Base-by-base conservation (phyloP, 1,140 invertebrate species). In the Uloborus diversus region DNA sequence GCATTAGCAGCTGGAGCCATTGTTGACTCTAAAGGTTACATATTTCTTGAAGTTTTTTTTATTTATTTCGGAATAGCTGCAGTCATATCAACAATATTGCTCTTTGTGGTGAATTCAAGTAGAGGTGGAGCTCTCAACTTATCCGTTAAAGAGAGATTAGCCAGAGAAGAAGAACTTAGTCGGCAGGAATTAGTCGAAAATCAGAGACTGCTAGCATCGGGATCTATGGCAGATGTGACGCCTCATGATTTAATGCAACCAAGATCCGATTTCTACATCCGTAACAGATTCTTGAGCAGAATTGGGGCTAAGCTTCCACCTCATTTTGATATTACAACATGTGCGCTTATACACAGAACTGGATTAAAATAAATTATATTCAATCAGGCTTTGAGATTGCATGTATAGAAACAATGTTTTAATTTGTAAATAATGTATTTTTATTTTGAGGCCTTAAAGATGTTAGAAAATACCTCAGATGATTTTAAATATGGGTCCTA, bases 31-130 rank as follows among this genome's bases (percentile, higher is more conserved):
- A 90, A 90, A 71, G 96, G 97, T 53, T 98, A 98, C 85, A 90
- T 95, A 23, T 92, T 95, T 87, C 87, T 98, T 33, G 96, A 98
- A 90, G 90, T 97, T 57, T 99, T 98, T 87, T 99, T 98, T 89
- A 88, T 98, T 1, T 71, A 69, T 69, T 81, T 83, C 84, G 79
- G 71, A 20, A 51, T 71, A 11, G 32, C 42, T 17, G 59, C 79
- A 28, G 32, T 80, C 11, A 68, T 75, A 30, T 49, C 69, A 1
- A 33, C 70, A n/a, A 32, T 69, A 37, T 20, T 81, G 27, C 53
- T 75, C 5, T 81, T 66, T 33, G 14, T 81, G 11, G 0, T 81
- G 23, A 62, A 81, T 64, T 9, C 66, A 0, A 51, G 49, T 9
- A 81, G 61, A 61, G 66, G 42, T 51, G 65, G 65, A 3, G 7